Evolutionary conservation across 2,888 invertebrate genomes (phyloP).

Genomic region (Sphinx pinastri): DNA sequence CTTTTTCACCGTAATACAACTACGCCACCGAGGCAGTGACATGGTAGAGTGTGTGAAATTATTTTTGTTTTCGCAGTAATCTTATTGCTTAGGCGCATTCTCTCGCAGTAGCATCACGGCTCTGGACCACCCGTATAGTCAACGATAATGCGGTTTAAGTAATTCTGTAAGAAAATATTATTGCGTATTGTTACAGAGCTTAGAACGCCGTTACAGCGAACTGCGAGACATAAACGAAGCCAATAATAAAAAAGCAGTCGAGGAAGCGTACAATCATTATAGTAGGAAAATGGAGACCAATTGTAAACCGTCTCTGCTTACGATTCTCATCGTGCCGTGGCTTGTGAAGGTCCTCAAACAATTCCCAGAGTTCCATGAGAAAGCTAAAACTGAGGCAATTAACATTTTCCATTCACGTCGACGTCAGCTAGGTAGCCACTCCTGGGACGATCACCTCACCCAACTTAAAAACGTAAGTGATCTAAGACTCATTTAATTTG

Average conservation of each 20-base stretch:
- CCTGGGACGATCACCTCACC: conserved; percentile 29
- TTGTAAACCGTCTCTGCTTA: conserved; percentile 30
- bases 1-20: too few relatives aligned
- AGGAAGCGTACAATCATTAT: conserved; percentile 38
- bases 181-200: conserved; percentile 25
- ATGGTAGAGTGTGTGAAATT: too few relatives aligned
- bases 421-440: conserved; percentile 17
- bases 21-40: too few relatives aligned
- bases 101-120: too few relatives aligned
- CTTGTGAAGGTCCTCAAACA: conserved; percentile 29
- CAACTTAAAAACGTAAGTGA: conserved; percentile 32
- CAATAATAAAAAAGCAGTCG: conserved; percentile 40
- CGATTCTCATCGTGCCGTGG: conserved; percentile 26
- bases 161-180: too few relatives aligned
- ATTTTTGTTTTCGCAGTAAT: too few relatives aligned
- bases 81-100: too few relatives aligned
- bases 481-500: not conserved
- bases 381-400: conserved; percentile 27
- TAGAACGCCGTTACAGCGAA: conserved; percentile 29
- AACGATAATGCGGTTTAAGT: too few relatives aligned
- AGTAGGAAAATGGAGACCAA: conserved; percentile 29
- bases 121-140: too few relatives aligned
- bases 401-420: conserved; percentile 27
- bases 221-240: conserved; percentile 32
- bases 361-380: conserved; percentile 31